Evolutionary conservation across 2,888 invertebrate species (phyloP), one percentile per base, ranked within the genome.

Genomic region (Cerceris rybyensis): DNA sequence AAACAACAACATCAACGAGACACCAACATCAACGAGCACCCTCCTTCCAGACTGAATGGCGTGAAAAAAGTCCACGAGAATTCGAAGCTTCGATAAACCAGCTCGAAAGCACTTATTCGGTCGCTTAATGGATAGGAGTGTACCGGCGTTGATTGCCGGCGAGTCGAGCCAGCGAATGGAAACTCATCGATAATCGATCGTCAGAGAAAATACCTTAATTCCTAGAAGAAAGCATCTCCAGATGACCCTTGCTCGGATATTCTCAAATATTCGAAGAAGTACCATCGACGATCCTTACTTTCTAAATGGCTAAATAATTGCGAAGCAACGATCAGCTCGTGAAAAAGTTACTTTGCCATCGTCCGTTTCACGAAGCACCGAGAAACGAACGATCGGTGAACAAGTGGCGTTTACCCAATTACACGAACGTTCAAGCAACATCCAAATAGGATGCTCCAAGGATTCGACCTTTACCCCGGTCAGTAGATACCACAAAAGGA

Each of bases 171-270:
- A 13, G 28, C 59, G 59, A n/a, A 67, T 42, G 58, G 9, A 49
- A 58, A n/a, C 41, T 66, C 46, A 9, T 59, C 59, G 39, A 57
- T 60, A 66, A 58, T 70, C 69, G 52, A 61, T 66, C 57, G 16
- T 1, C 7, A 14, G 54, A 69, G 55, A 65, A 69, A 77, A 58
- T 70, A 59, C 64, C 16, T 59, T 14, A 14, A 60, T 69, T 69
- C 71, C 60, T 7, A 2, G 43, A 49, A 43, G 65, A 60, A 63
- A 72, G 63, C 9, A 9, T 17, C 46, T 11, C 16, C 8, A 43
- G 42, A n/a, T 63, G 67, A 67, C 58, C 54, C 57, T 28, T 28
- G 54, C 28, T 46, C 55, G 16, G 49, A 7, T 63, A 9, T 39
- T 28, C 63, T 13, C 42, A 16, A 50, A 13, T 41, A 41, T 42